A percentile compares a stretch with the other conserved stretches of the same genome.
Evolutionary conservation across 1,140 invertebrate species (phyloP).

Genomic region (Listronotus oregonensis): DNA sequence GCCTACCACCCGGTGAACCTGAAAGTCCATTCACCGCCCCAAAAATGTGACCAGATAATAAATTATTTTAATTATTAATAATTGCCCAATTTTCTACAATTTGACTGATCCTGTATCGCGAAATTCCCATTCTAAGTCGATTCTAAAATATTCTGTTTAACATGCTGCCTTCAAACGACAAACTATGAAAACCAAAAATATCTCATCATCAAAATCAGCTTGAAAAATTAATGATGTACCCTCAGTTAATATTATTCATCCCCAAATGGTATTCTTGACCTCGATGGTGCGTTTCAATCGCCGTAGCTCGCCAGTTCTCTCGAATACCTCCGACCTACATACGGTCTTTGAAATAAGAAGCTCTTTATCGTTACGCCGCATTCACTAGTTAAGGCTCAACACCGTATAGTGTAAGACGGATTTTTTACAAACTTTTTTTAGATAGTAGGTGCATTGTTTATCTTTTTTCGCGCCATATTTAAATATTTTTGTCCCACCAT

Average conservation of each 20-base stretch:
- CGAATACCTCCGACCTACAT: conserved; percentile 52
- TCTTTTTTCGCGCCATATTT: conserved; percentile 36
- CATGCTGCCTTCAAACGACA: too few relatives aligned
- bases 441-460: conserved; percentile 7
- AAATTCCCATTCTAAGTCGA: too few relatives aligned
- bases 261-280: conserved; percentile 45
- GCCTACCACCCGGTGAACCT: too few relatives aligned
- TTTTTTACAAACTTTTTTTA: conserved; percentile 29
- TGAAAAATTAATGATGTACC: too few relatives aligned
- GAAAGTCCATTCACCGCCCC: too few relatives aligned
- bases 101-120: too few relatives aligned
- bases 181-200: too few relatives aligned
- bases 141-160: too few relatives aligned
- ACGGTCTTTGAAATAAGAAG: conserved; percentile 56
- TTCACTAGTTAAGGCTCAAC: conserved; percentile 51
- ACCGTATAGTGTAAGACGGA: conserved; percentile 50
- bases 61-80: too few relatives aligned
- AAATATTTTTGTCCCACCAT: conserved; percentile 10
- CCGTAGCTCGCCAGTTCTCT: conserved; percentile 39
- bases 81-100: too few relatives aligned
- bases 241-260: not conserved
- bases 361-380: conserved; percentile 54
- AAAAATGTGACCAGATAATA: too few relatives aligned
- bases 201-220: too few relatives aligned
- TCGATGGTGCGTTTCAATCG: conserved; percentile 40